Evolutionary conservation across 2,113 vertebrate genomes (phyloP).

Genomic region (Anser brachyrhynchus): DNA sequence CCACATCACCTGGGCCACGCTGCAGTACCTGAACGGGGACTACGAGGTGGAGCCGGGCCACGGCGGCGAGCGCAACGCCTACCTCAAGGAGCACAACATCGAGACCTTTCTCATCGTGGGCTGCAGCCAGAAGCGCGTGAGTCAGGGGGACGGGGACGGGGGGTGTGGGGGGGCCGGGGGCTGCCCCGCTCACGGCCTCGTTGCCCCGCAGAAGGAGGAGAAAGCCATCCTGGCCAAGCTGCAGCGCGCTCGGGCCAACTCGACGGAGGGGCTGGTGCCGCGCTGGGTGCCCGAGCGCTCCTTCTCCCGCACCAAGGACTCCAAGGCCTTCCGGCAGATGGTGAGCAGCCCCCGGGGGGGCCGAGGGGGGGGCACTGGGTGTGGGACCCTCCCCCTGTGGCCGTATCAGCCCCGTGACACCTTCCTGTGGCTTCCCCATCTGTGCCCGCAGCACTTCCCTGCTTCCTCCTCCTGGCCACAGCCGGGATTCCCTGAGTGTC

Average conservation of each 20-base stretch:
- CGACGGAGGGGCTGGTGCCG: slow-evolving; percentile 87
- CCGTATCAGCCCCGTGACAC: accelerated
- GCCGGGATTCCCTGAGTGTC: neutral
- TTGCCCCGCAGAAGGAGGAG: slow-evolving; percentile 88
- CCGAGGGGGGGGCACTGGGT: accelerated
- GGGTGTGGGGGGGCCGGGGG: neutral
- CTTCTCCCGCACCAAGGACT: slow-evolving; percentile 94
- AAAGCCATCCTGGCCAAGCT: slow-evolving; percentile 95
- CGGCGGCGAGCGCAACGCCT: slow-evolving; percentile 92
- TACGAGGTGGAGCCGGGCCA: slow-evolving; percentile 95
- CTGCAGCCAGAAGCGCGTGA: slow-evolving; percentile 94
- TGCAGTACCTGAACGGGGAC: slow-evolving; percentile 95
- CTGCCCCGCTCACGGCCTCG: accelerated
- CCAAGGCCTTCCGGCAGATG: slow-evolving; percentile 97
- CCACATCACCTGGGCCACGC: slow-evolving; percentile 93
- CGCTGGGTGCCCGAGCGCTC: slow-evolving; percentile 94
- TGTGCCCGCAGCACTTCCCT: neutral
- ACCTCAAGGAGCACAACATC: slow-evolving; percentile 96
- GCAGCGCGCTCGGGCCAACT: slow-evolving; percentile 90
- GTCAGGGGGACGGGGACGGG: neutral
- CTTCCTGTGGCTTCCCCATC: neutral
- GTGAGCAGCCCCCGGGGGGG: slow-evolving; percentile 64
- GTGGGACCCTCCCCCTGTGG: accelerated
- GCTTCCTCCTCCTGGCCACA: neutral
- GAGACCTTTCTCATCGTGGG: slow-evolving; percentile 95